phyloP scores from a whole-genome alignment of 2,113 vertebrate genomes.

The Neogale vison region DNA sequence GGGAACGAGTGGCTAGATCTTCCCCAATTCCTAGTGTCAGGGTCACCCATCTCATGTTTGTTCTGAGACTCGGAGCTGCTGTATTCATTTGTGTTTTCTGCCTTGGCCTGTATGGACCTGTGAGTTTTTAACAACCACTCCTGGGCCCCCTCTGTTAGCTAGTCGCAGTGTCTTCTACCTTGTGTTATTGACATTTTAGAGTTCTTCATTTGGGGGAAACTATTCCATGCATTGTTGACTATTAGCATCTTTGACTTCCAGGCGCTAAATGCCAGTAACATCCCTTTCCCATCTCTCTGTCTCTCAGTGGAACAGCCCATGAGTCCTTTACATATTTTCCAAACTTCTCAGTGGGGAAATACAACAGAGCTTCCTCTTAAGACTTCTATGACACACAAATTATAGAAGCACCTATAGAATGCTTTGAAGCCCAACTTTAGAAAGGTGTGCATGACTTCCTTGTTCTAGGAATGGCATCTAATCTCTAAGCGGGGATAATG shows the following conservation, averaged over 20 bases:
- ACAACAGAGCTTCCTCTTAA: not conserved
- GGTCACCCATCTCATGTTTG: not conserved
- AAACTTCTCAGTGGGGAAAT: not conserved
- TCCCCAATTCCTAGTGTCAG: not conserved
- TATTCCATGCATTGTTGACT: not conserved
- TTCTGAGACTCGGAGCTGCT: not conserved
- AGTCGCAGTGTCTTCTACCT: not conserved
- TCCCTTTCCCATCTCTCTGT: not conserved
- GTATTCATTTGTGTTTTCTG: not conserved
- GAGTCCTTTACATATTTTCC: not conserved
- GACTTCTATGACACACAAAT: not conserved
- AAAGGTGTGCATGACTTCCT: not conserved
- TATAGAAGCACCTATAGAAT: not conserved
- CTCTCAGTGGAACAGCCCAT: not conserved
- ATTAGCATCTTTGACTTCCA: not conserved
- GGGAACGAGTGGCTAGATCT: not conserved
- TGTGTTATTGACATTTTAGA: not conserved
- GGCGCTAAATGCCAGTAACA: not conserved
- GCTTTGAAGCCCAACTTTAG: not conserved
- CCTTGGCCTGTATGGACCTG: not conserved
- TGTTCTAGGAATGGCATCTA: not conserved
- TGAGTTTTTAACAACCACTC: not conserved
- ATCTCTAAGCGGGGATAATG: not conserved
- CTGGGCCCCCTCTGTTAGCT: not conserved
- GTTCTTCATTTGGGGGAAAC: not conserved